A percentile compares a stretch with the other conserved stretches of the same genome.
Evolutionary conservation across 2,888 invertebrate genomes (phyloP).

Genomic region (Meta bourneti): DNA sequence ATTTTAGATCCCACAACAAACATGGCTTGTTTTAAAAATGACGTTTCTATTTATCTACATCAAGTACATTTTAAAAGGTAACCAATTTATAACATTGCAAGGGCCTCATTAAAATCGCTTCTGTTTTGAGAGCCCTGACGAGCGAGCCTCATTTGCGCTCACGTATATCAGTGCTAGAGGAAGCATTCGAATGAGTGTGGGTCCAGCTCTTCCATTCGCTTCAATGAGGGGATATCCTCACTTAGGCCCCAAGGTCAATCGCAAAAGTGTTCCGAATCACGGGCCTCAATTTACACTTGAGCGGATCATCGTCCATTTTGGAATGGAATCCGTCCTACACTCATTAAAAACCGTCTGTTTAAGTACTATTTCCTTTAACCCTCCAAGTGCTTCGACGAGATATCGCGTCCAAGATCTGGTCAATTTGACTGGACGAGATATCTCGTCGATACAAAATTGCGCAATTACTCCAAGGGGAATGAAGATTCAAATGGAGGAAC

Average conservation of each 20-base stretch:
- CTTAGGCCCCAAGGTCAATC: neutral
- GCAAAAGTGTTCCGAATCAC: neutral
- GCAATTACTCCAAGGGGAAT: no score
- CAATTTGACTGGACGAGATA: no score
- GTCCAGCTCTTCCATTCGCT: constrained; percentile 63
- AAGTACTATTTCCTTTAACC: neutral
- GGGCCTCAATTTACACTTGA: neutral
- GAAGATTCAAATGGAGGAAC: no score
- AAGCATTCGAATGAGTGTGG: constrained; percentile 47
- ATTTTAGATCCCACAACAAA: no score
- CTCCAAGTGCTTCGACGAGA: no score
- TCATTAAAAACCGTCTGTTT: neutral
- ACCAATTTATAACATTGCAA: neutral
- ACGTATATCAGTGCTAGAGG: constrained; percentile 45
- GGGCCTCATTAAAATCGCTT: neutral
- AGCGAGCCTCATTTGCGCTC: neutral
- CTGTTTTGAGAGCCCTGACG: neutral
- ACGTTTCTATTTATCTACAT: no score
- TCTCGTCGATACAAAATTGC: no score
- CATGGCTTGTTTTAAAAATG: no score
- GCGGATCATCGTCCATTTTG: no score
- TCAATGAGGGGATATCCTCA: constrained; percentile 60
- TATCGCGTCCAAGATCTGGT: no score
- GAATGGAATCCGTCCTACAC: neutral
- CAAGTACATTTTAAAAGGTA: no score